These are phyloP conservation scores for Doryteuthis pealeii DNA, from an alignment of 1,140 invertebrate genomes.

Conservation along the genomic window DNA sequence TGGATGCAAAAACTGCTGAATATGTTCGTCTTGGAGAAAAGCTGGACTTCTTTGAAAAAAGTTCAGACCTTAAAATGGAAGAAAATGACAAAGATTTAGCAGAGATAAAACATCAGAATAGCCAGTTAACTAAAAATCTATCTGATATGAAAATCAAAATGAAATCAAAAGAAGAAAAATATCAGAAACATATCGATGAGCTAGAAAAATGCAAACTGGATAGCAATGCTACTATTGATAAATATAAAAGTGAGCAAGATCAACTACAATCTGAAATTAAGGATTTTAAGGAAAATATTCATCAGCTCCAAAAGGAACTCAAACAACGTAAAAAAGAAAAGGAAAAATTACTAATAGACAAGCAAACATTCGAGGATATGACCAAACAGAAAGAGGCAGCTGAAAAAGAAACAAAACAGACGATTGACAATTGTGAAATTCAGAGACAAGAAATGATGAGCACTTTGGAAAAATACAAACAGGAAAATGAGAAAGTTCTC, in stretches of 20 bases:
- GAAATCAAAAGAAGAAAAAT: not conserved
- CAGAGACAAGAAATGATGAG: slow-evolving; percentile 39
- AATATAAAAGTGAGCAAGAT: not conserved
- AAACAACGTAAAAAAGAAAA: not conserved
- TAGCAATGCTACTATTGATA: not conserved
- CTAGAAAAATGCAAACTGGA: not conserved
- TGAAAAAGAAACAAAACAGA: slow-evolving; percentile 32
- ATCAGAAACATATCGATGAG: not conserved
- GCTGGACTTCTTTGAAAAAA: not conserved
- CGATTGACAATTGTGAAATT: slow-evolving; percentile 33
- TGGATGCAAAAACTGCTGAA: no score
- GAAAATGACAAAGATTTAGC: not conserved
- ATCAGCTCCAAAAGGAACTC: not conserved
- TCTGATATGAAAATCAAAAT: slow-evolving; percentile 1
- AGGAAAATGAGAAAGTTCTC: slow-evolving; percentile 39
- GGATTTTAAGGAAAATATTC: not conserved
- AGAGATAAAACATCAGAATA: not conserved
- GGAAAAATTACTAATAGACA: not conserved
- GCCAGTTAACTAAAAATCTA: not conserved
- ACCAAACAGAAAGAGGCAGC: slow-evolving; percentile 24
- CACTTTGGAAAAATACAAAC: slow-evolving; percentile 42
- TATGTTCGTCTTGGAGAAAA: not conserved
- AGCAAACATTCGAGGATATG: slow-evolving; percentile 14
- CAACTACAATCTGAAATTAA: not conserved
- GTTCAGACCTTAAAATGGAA: not conserved